Conservation (phyloP, 2,888 invertebrate genomes). For the Stenoptilia bipunctidactyla region DNA sequence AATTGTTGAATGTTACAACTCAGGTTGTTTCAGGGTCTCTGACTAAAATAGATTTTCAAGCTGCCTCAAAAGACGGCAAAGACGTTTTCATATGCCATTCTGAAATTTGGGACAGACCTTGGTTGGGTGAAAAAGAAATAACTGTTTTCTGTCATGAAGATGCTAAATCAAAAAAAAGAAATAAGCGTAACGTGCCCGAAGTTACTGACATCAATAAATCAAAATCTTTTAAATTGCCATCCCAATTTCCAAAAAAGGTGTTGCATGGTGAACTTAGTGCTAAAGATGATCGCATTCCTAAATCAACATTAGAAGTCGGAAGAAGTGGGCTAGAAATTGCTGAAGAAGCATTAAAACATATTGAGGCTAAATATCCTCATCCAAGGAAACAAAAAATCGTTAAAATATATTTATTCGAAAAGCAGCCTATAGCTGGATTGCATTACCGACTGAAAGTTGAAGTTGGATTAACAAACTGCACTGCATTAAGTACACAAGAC, state of each 20-base stretch:
- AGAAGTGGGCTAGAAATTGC: too few species aligned
- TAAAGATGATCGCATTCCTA: too few species aligned
- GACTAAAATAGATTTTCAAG: slow-evolving; percentile 18
- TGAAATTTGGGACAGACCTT: slow-evolving; percentile 64
- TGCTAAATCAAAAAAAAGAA: slow-evolving; percentile 17
- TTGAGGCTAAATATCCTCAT: slow-evolving; percentile 56
- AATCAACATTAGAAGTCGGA: too few species aligned
- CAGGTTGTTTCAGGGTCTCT: slow-evolving; percentile 20
- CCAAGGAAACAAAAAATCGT: slow-evolving; percentile 46
- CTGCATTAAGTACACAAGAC: slow-evolving; percentile 35
- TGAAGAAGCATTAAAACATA: slow-evolving; percentile 43
- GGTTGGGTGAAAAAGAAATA: slow-evolving; percentile 47
- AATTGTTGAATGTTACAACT: slow-evolving; percentile 16
- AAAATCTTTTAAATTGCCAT: too few species aligned
- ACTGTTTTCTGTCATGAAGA: slow-evolving; percentile 24
- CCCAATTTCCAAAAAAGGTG: slow-evolving; percentile 40
- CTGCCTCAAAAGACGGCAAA: slow-evolving; percentile 5
- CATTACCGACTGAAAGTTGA: slow-evolving; percentile 57
- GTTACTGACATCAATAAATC: too few species aligned
- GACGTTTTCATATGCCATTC: slow-evolving; percentile 25
- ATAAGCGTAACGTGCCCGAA: too few species aligned
- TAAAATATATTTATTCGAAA: slow-evolving; percentile 49
- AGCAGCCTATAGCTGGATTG: slow-evolving; percentile 48
- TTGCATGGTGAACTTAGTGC: too few species aligned
- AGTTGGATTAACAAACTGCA: slow-evolving; percentile 47